Percentiles rank a stretch among this genome's conserved stretches.
These are phyloP conservation scores for Holothuria scabra DNA, from an alignment of 53 echinoderm and acorn worm species.

Conservation along the genomic window DNA sequence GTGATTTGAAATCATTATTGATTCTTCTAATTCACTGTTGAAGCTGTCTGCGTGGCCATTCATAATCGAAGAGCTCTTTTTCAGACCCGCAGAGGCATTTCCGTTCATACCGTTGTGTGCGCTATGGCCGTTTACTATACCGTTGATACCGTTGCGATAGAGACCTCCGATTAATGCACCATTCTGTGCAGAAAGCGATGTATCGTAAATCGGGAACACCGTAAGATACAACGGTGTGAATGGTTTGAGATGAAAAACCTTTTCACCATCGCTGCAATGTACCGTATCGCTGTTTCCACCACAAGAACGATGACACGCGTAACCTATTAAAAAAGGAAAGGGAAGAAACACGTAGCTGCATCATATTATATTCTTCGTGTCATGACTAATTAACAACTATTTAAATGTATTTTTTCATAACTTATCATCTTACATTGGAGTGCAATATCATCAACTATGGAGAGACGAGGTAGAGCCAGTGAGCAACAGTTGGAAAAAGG, in stretches of 20 bases:
- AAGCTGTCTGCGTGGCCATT: conserved; percentile 10
- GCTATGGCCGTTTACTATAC: conserved; percentile 22
- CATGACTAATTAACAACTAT: too few species aligned
- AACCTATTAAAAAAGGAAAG: conserved; percentile 58
- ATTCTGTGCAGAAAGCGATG: conserved; percentile 3
- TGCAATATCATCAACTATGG: too few species aligned
- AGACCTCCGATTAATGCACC: conserved; percentile 29
- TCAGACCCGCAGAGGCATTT: conserved; percentile 12
- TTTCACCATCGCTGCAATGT: conserved; percentile 87
- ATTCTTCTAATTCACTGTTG: conserved; percentile 62
- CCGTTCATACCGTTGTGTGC: conserved; percentile 51
- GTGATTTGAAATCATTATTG: conserved; percentile 82
- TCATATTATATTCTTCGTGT: too few species aligned
- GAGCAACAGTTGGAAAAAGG: too few species aligned
- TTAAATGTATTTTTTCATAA: too few species aligned
- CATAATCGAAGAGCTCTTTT: conserved; percentile 5
- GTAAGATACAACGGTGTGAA: conserved; percentile 97
- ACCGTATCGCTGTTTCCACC: conserved; percentile 87
- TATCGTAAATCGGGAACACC: conserved; percentile 68
- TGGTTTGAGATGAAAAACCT: conserved; percentile 85
- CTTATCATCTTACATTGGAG: too few species aligned
- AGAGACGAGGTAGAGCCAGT: too few species aligned
- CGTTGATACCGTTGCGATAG: conserved; percentile 36
- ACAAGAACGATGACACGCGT: conserved; percentile 85
- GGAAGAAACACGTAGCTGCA: background rate